Evolutionary conservation across 2,888 invertebrate genomes (phyloP), one percentile per base, ranked within the genome.

Genomic region (Drosophila rubida): DNA sequence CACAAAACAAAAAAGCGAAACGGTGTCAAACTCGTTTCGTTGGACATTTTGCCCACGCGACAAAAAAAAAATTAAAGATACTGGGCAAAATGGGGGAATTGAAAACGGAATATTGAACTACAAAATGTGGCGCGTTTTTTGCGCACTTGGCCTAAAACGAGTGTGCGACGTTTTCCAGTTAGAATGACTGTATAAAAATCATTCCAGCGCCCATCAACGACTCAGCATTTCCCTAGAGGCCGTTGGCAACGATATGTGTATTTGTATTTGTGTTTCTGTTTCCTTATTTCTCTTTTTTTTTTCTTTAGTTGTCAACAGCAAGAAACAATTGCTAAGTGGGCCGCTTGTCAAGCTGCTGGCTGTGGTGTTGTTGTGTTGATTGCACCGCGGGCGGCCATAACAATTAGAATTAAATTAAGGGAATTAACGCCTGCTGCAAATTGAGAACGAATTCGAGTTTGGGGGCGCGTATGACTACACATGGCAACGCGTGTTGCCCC

Each of bases 361-460:
- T 8, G 27, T 27, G 9, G 27, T 27, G 32, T 32, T 30, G 19
- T 32, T 44, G 37, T 78, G 78, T 81, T 87, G 87, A 85, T 85
- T 84, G 80, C 82, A 82, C 85, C 77, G 85, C 77, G 55, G 85
- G 85, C 75, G 87, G 60, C 61, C 69, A 82, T 85, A 88, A 87
- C 86, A 88, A 85, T 85, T 85, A 88, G 86, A 69, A 65, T 77
- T 69, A 85, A 88, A 85, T 88, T 88, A 88, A 87, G 77, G 60
- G 70, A 85, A 88, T 88, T 87, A 88, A 82, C 77, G 89, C 76
- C 35, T 55, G 68, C 55, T 75, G 70, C 67, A 68, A 86, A 83
- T 80, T 86, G 88, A 64, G 39, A 55, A 30, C 63, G 41, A 35
- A 19, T 50, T 63, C 55, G 39, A 68, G 9, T 8, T 39, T 50